Evolutionary conservation across 2,888 invertebrate species (phyloP), one percentile per base, ranked within the genome.

Genomic region (Catotricha subobsoleta): DNA sequence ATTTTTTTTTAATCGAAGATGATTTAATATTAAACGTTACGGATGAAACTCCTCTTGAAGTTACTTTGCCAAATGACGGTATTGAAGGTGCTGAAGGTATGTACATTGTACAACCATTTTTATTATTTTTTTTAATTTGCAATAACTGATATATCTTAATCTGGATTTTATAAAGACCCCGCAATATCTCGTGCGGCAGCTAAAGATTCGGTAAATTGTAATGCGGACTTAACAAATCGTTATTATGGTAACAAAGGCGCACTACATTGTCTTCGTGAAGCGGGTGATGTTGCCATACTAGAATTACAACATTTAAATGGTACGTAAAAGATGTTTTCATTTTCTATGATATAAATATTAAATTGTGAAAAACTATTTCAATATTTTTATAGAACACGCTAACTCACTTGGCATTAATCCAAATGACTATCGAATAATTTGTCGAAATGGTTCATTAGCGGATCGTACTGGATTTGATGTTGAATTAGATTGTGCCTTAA

Each of bases 221-320:
- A 67, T 0, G 72, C 67, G 39, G 66, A 71, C 52, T 43, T 53
- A 29, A 54, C 54, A 0, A 75, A 75, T 53, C 45, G 52, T 44
- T 76, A 63, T 59, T 76, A 64, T 52, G 72, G 71, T 1, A 73
- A 71, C 55, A 63, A 62, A 42, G 77, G 78, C 1, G 68, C 76
- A 0, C 50, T 78, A 9, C 54, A 59, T 5, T 79, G 78, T 48
- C 55, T 78, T 2, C 56, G 52, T 1, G 63, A 67, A 40, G 51
- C 50, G 28, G 72, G 68, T 1, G 68, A 76, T 44, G 68, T 76
- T 28, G 76, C 76, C 1, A 68, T 77, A 45, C 52, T 78, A 6
- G 71, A 73, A 48, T 56, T 59, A 0, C 63, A 64, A 46, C 65
- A 67, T 41, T 57, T 73, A 5, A 46, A 48, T 8, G 53, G 71